A percentile compares a stretch with the other conserved stretches of the same genome.
Conservation (phyloP, 2,888 invertebrate genomes). For the Metellina segmentata region DNA sequence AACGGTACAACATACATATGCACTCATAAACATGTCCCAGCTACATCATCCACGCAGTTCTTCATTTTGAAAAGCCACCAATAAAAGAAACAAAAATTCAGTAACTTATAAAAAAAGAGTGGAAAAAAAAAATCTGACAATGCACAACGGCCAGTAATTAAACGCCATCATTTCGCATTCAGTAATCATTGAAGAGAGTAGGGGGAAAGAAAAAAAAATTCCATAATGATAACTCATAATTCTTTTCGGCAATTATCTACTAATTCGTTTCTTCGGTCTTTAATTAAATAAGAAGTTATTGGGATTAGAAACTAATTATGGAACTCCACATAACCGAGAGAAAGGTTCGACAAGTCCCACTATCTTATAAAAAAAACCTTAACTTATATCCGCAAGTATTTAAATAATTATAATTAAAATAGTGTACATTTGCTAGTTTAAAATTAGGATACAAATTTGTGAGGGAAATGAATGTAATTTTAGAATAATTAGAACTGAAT, state of each 20-base stretch:
- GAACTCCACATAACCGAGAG: neutral
- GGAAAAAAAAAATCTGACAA: neutral
- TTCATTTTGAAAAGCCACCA: neutral
- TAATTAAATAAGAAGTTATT: constrained; percentile 59
- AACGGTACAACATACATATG: neutral
- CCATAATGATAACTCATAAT: constrained; percentile 49
- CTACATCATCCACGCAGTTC: neutral
- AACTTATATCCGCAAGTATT: neutral
- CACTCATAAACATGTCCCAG: neutral
- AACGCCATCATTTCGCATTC: constrained; percentile 6
- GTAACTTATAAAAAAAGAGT: neutral
- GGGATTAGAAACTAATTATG: constrained; percentile 66
- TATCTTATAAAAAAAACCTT: neutral
- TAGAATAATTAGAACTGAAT: too few species aligned
- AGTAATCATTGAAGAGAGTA: neutral
- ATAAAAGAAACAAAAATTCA: neutral
- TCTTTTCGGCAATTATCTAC: constrained; percentile 41
- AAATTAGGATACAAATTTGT: neutral
- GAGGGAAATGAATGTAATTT: too few species aligned
- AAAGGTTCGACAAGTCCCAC: neutral
- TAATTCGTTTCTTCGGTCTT: constrained; percentile 17
- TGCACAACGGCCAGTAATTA: neutral
- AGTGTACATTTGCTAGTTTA: neutral
- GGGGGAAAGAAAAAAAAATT: neutral
- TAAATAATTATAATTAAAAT: neutral